Base-by-base conservation (phyloP, 2,113 vertebrate genomes). In the Lampris incognitus region DNA sequence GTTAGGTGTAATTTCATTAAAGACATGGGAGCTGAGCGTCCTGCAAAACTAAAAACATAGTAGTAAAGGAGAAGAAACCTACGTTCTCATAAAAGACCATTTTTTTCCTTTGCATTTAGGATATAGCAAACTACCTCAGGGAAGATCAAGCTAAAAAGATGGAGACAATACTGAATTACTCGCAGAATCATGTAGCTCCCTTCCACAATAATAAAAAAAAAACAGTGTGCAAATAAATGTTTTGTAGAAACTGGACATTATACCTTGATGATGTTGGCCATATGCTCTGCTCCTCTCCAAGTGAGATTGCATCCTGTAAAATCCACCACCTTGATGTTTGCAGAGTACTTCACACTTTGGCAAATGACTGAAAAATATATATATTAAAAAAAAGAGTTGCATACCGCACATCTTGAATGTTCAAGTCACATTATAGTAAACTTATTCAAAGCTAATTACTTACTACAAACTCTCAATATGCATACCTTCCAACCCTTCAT, bases 261-360 rank as follows among this genome's bases (percentile, higher is more conserved):
- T 40, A 98, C 97, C 97, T 98, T 98, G 83, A 99, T 94, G 79
- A 98, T 95, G 89, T 92, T 96, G 68, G 95, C 95, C 87, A 98
- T 92, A 69, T 97, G 96, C 87, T 96, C 95, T 11, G 97, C 96
- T 58, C 97, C 97, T 81, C 93, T 94, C 96, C 97, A 99, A 0
- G 97, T 99, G 49, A 99, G 90, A 91, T 92, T 95, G 90, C 97
- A 99, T 56, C 96, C 95, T 0, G 96, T 96, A 81, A 99, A 98
- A 91, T 99, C 95, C 66, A 99, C 76, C 0, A 82, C 94, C 93
- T 88, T 96, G 87, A 99, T 95, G 64, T 85, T 92, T 72, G 92
- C 3, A 9, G 95, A 97, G 84, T 97, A 97, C 87, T 97, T 99
- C 64, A 99, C 91, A 87, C 96, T 96, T 89, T 98, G 96, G 90